Conservation (phyloP, 1,140 invertebrate species). For the Heliconius eleuchia region DNA sequence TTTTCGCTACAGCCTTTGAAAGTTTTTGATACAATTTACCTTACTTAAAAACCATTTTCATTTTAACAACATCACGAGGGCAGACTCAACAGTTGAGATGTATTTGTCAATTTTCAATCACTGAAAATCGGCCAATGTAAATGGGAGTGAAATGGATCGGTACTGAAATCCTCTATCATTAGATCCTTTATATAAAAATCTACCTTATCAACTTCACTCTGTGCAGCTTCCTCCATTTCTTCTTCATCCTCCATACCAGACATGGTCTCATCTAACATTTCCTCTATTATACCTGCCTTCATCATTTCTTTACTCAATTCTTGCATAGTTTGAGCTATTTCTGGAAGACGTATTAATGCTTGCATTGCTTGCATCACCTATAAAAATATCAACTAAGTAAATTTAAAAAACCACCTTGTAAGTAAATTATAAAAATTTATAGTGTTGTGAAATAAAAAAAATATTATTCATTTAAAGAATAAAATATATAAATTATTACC, state of each 20-base stretch:
- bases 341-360: conserved; percentile 92
- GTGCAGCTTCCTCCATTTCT: conserved; percentile 95
- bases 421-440: too few relatives aligned
- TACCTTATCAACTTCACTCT: conserved; percentile 96
- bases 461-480: not conserved
- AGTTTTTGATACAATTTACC: too few relatives aligned
- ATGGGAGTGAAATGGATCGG: too few relatives aligned
- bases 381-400: conserved; percentile 14
- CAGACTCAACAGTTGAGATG: too few relatives aligned
- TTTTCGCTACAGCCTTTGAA: too few relatives aligned
- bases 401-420: not conserved
- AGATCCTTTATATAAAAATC: too few relatives aligned
- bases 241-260: conserved; percentile 94
- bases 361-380: conserved; percentile 98
- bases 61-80: too few relatives aligned
- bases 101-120: too few relatives aligned
- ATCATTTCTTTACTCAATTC: conserved; percentile 99
- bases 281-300: conserved; percentile 99
- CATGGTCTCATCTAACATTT: conserved; percentile 99
- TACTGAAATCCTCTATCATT: too few relatives aligned
- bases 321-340: conserved; percentile 97
- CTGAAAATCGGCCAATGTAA: too few relatives aligned
- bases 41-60: too few relatives aligned
- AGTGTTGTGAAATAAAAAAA: not conserved
- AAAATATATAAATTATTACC: conserved; percentile 74